Percentiles rank a stretch among this genome's conserved stretches.
Evolutionary conservation across 2,113 vertebrate genomes (phyloP).

Genomic region (Sylvietta virens): DNA sequence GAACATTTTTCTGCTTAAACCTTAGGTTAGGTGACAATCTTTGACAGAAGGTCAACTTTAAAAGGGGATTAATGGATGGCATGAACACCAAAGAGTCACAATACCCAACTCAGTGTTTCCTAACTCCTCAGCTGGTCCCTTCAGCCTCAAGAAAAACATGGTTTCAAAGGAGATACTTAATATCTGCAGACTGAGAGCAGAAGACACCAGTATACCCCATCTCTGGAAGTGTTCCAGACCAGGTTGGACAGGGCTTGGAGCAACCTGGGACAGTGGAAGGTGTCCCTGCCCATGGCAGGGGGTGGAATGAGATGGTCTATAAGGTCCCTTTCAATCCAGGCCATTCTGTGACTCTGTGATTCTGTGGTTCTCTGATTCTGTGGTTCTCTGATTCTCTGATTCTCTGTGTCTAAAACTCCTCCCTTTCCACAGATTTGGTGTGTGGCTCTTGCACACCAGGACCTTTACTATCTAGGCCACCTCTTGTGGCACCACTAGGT

Average conservation of each 20-base stretch:
- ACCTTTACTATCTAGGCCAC: background rate
- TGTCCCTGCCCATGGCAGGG: too few relatives aligned
- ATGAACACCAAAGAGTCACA: background rate
- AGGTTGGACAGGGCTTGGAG: accelerated
- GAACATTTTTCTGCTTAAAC: background rate
- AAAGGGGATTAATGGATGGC: background rate
- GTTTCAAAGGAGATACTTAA: background rate
- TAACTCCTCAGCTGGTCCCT: background rate
- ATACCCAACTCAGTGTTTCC: background rate
- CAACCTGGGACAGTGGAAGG: accelerated
- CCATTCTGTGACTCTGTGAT: background rate
- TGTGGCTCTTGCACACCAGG: background rate
- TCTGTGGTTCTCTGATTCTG: background rate
- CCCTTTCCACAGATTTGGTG: background rate
- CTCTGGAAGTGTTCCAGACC: background rate
- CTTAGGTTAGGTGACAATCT: background rate
- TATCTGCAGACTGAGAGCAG: accelerated
- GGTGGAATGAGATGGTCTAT: background rate
- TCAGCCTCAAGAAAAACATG: background rate
- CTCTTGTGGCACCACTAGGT: background rate
- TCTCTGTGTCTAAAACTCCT: background rate
- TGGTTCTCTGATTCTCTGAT: background rate
- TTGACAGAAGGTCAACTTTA: background rate
- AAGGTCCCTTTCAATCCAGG: background rate
- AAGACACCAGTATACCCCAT: background rate